phyloP scores from a whole-genome alignment of 2,888 invertebrate species.

The Patella depressa region DNA sequence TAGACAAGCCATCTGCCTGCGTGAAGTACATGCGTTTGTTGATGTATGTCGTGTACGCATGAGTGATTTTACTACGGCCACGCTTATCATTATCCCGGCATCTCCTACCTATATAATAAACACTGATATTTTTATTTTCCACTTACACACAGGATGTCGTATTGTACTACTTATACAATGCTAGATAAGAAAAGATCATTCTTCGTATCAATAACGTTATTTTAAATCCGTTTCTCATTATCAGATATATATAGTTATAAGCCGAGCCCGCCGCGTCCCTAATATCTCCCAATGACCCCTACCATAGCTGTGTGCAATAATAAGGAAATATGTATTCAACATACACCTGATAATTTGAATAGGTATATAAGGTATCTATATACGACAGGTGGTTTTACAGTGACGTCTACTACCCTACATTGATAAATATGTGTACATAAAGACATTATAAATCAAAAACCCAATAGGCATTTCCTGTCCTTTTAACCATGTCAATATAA shows the following conservation, averaged over 20 bases:
- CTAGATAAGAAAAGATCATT: constrained; percentile 5
- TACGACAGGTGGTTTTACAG: not conserved
- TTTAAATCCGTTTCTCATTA: too few relatives aligned
- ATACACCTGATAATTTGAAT: not conserved
- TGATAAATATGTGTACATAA: constrained; percentile 12
- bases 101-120: not conserved
- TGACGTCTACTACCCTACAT: not conserved
- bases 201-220: not conserved
- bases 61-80: constrained; percentile 7
- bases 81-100: not conserved
- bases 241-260: too few relatives aligned
- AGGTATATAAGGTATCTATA: constrained; percentile 3
- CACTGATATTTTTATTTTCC: not conserved
- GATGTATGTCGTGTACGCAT: not conserved
- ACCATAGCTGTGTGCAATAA: too few relatives aligned
- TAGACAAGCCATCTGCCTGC: constrained; percentile 4
- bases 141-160: constrained; percentile 1
- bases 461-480: constrained; percentile 9
- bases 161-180: not conserved
- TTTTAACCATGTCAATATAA: too few relatives aligned
- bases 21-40: not conserved
- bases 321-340: constrained; percentile 3
- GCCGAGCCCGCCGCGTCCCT: too few relatives aligned
- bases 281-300: too few relatives aligned
- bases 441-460: constrained; percentile 7